Evolutionary conservation across 2,113 vertebrate genomes (phyloP).

Genomic region (Puntigrus tetrazona): DNA sequence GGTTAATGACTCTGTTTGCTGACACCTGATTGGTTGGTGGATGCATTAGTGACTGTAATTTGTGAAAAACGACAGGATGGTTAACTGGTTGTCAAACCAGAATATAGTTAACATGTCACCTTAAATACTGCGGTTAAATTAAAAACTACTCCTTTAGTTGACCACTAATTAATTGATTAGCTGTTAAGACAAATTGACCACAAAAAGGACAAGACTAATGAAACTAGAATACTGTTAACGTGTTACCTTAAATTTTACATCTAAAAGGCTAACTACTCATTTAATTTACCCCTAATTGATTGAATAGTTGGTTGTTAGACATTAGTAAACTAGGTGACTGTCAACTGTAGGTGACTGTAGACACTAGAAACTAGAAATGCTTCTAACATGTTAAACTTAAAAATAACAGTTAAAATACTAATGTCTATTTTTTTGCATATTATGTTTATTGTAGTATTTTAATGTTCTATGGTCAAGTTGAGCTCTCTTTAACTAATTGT

Average conservation of each 20-base stretch:
- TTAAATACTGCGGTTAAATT: not conserved
- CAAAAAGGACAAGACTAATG: not conserved
- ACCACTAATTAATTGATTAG: not conserved
- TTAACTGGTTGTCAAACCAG: not conserved
- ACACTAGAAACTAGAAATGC: not conserved
- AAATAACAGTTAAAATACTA: not conserved
- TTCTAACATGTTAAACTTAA: not conserved
- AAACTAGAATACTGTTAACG: not conserved
- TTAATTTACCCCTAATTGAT: not conserved
- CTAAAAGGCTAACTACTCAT: not conserved
- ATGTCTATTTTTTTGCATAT: not conserved
- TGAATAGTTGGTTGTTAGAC: not conserved
- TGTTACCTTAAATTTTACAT: not conserved
- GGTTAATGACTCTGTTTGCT: not conserved
- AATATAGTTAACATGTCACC: not conserved
- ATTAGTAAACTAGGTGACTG: not conserved
- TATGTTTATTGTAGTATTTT: not conserved
- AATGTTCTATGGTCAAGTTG: not conserved
- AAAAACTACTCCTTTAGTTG: not conserved
- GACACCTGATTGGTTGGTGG: not conserved
- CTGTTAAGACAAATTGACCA: not conserved
- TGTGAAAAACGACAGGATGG: no score
- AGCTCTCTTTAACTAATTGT: not conserved
- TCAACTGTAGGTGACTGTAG: no score
- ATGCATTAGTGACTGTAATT: not conserved